Percentiles rank a stretch among this genome's conserved stretches.
Conservation (phyloP, 1,140 invertebrate genomes). For the Condylostylus longicornis region DNA sequence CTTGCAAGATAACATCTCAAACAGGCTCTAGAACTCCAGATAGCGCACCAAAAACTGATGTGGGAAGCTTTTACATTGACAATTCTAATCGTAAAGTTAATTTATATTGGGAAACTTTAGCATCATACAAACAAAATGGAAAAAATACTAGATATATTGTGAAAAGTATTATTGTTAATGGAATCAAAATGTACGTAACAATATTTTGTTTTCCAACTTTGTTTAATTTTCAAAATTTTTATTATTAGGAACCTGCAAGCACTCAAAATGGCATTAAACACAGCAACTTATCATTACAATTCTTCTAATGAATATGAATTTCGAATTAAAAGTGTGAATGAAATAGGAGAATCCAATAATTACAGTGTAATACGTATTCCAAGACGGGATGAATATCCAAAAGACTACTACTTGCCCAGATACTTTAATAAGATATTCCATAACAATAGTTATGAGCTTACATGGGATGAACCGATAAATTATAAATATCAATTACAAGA, state of each 20-base stretch:
- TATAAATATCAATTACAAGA: conserved; percentile 10
- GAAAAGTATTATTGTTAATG: conserved; percentile 16
- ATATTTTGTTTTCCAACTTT: conserved; percentile 18
- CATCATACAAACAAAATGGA: conserved; percentile 16
- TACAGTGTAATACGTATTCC: conserved; percentile 18
- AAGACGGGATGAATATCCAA: conserved; percentile 11
- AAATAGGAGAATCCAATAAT: conserved; percentile 13
- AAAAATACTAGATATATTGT: conserved; percentile 15
- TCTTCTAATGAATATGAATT: conserved; percentile 14
- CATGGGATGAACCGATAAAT: conserved; percentile 22
- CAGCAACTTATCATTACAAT: conserved; percentile 18
- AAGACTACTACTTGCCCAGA: conserved; percentile 9
- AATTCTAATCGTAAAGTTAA: conserved; percentile 14
- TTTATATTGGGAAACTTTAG: conserved; percentile 21
- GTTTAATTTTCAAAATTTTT: conserved; percentile 25
- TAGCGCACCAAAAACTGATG: conserved; percentile 17
- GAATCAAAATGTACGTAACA: conserved; percentile 8
- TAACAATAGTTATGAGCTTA: conserved; percentile 20
- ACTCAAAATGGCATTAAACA: conserved; percentile 13
- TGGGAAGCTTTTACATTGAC: conserved; percentile 21
- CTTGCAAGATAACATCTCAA: conserved; percentile 12
- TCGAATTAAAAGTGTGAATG: conserved; percentile 18
- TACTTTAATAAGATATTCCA: conserved; percentile 23
- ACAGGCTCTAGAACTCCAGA: conserved; percentile 13
- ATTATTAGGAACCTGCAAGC: conserved; percentile 12